Evolutionary conservation across 2,888 invertebrate genomes (phyloP), one percentile per base, ranked within the genome.

Genomic region (Caradrina kadenii): DNA sequence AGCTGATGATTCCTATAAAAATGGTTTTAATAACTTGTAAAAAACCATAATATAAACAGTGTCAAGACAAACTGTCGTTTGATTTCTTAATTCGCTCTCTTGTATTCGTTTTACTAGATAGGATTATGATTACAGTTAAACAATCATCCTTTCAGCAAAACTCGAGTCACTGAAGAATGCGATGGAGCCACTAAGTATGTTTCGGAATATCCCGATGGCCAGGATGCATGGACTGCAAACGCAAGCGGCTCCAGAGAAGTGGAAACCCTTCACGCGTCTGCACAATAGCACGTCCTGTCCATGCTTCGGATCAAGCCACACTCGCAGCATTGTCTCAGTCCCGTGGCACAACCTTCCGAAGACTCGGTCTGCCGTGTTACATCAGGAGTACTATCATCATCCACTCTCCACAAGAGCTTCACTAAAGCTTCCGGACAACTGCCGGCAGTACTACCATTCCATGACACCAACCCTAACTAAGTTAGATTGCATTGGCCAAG

Each of bases 91-190:
- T 39, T 15, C 17, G 59, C 63, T 55, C 67, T 63, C 26, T 69
- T 26, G 39, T 45, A 49, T 17, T 52, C 3, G n/a, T 54, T 65
- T 35, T 69, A 53, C 53, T 50, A 63, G 76, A 69, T 83, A 85
- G 86, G 85, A 86, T 83, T 83, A 80, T 82, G 81, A 88, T 87
- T 87, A 91, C 83, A 90, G 85, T 86, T 76, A 79, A 67, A 39
- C 71, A 86, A 86, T 91, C 88, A 88, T 93, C 89, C 89, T 94
- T 94, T 93, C 93, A 93, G 93, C 90, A 69, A 90, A 86, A 83
- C 76, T 80, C 75, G 66, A 82, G 81, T 83, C 75, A 89, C 88
- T 84, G 90, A 90, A 85, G 85, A 84, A 78, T 76, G 80, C 87
- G 80, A 83, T 83, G 86, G 87, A 88, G 76, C 84, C 82, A 79